A percentile compares a stretch with the other conserved stretches of the same genome.
phyloP scores from a whole-genome alignment of 2,888 invertebrate genomes.

The Spodoptera exigua region DNA sequence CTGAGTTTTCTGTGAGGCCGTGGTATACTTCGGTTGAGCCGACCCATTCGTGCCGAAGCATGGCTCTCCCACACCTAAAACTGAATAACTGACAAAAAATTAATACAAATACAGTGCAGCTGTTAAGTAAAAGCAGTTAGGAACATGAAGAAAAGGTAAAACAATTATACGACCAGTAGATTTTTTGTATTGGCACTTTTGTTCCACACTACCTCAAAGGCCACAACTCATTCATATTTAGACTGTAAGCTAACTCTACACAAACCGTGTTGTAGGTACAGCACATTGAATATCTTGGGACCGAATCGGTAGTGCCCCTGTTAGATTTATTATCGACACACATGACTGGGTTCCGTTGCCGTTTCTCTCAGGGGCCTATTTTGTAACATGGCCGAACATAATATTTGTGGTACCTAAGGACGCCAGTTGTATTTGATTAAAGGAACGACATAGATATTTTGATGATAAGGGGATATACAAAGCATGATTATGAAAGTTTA shows the following conservation, averaged over 20 bases:
- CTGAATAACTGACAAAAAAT: no score
- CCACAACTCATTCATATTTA: constrained; percentile 8
- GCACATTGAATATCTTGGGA: constrained; percentile 69
- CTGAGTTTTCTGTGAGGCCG: no score
- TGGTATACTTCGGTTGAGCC: no score
- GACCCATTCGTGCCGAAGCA: no score
- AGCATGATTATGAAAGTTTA: background rate
- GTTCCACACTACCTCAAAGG: no score
- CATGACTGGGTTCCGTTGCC: constrained; percentile 65
- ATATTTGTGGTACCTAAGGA: constrained; percentile 52
- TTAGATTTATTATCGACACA: constrained; percentile 71
- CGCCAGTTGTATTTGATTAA: constrained; percentile 37
- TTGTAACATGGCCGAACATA: constrained; percentile 59
- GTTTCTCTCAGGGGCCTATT: constrained; percentile 61
- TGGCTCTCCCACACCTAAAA: no score
- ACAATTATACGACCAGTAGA: no score
- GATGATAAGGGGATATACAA: background rate
- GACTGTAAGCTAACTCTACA: constrained; percentile 17
- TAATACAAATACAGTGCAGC: no score
- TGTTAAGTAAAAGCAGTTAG: no score
- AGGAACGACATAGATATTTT: constrained; percentile 11
- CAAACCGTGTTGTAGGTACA: constrained; percentile 38
- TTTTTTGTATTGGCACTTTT: no score
- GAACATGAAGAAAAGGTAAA: no score
- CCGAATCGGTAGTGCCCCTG: constrained; percentile 64